Evolutionary conservation across 2,888 invertebrate genomes (phyloP).

Genomic region (Latheticus oryzae): DNA sequence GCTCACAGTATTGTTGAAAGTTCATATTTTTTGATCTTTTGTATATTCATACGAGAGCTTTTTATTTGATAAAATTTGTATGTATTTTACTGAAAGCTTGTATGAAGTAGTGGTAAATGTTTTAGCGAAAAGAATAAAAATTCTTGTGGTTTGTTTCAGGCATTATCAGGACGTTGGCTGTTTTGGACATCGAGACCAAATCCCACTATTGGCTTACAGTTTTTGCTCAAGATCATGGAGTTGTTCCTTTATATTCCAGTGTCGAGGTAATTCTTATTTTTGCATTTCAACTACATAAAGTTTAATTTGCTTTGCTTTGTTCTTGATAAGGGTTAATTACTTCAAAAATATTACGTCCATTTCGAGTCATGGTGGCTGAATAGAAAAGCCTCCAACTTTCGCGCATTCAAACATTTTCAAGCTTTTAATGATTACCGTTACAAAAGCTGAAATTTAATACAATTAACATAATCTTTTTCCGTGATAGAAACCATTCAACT

Average conservation of each 20-base stretch:
- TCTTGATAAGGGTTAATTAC: conserved; percentile 37
- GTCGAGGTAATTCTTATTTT: conserved; percentile 76
- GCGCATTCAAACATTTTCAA: conserved; percentile 24
- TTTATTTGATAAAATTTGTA: conserved; percentile 35
- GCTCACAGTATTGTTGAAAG: too few species aligned
- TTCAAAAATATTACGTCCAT: conserved; percentile 33
- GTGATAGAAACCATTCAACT: too few species aligned
- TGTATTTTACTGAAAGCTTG: conserved; percentile 33
- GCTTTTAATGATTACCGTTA: conserved; percentile 26
- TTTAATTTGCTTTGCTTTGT: conserved; percentile 25
- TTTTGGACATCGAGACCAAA: conserved; percentile 90
- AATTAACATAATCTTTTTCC: conserved; percentile 35
- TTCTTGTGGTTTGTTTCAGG: conserved; percentile 72
- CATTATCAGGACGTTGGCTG: conserved; percentile 82
- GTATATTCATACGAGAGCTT: conserved; percentile 32
- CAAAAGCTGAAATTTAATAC: conserved; percentile 21
- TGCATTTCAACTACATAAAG: too few species aligned
- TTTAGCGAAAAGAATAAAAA: too few species aligned
- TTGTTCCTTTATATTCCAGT: conserved; percentile 85
- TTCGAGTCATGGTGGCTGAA: conserved; percentile 16
- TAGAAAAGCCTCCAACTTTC: conserved; percentile 20
- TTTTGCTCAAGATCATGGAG: conserved; percentile 91
- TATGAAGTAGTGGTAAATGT: too few species aligned
- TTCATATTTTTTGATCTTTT: conserved; percentile 36
- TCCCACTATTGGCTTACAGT: conserved; percentile 94